Conservation (phyloP, 2,888 invertebrate species). For the Ceramica pisi region DNA sequence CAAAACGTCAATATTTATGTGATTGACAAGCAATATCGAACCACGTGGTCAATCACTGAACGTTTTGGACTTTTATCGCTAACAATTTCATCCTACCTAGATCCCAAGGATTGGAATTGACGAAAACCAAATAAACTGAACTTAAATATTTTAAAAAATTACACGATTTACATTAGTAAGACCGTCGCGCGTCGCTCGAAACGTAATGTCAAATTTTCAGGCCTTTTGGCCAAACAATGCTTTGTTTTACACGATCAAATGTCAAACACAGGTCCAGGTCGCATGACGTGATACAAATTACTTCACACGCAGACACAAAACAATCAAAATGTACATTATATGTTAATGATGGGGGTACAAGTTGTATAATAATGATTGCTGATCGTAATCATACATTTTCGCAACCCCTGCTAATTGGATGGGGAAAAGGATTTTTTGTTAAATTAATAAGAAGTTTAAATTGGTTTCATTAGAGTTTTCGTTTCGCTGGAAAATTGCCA, state of each 20-base stretch:
- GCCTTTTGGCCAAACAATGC: constrained; percentile 19
- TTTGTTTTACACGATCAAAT: constrained; percentile 48
- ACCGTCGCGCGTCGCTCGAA: constrained; percentile 15
- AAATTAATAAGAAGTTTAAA: constrained; percentile 45
- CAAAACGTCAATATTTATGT: not conserved
- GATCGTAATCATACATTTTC: constrained; percentile 40
- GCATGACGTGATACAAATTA: constrained; percentile 33
- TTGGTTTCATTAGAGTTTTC: constrained; percentile 49
- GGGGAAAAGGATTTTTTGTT: constrained; percentile 7
- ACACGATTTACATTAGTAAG: constrained; percentile 35
- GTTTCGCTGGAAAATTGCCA: constrained; percentile 22
- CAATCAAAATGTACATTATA: constrained; percentile 38
- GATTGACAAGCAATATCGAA: no score
- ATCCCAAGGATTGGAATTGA: not conserved
- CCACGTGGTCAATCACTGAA: no score
- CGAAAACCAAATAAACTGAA: constrained; percentile 12
- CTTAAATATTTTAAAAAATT: constrained; percentile 19
- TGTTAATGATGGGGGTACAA: constrained; percentile 16
- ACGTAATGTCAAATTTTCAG: constrained; percentile 47
- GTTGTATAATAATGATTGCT: constrained; percentile 21
- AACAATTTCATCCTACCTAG: not conserved
- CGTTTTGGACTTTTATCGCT: no score
- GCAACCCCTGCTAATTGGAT: constrained; percentile 29
- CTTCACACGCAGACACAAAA: constrained; percentile 16
- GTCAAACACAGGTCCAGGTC: constrained; percentile 53